Base-by-base conservation (phyloP, 2,797 vertebrate genomes). In the Dryobates pubescens region DNA sequence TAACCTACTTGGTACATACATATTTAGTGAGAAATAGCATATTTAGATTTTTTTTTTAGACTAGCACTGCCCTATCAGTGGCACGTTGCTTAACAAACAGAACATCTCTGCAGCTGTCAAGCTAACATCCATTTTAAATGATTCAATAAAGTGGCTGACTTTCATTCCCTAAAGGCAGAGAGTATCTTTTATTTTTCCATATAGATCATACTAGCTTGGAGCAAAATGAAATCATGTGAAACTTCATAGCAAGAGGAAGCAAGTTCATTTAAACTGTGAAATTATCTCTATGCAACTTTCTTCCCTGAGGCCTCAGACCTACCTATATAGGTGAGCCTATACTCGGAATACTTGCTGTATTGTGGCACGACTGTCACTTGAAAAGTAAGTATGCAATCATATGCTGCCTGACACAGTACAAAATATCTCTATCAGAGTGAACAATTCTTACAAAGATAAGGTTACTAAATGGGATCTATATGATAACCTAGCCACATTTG, bases 51-150 rank as follows among this genome's bases (percentile, higher is more conserved):
- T 43, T 72, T 65, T 62, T 47, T 63, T 53, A 36, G 24, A 32
- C 34, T 73, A 94, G 78, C 49, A 27, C 27, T 56, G 75, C 65
- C 83, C 63, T 12, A 53, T 59, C 64, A 57, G 30, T 27, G 63
- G 17, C 13, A 93, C 93, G 54, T 27, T 82, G 43, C 47, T 92
- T 59, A 92, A 69, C 18, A 86, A 90, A 38, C 76, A 36, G 90
- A 91, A 74, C 63, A 84, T 59, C 65, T 82, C 56, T 54, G 80
- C 14, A 41, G n/a, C 68, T 86, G 72, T 43, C 8, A 90, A 47
- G 19, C 64, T 84, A 90, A 4, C 26, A 67, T 20, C 15, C 54
- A 10, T 84, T 94, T 22, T 17, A 87, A 81, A 68, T 82, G 10
- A 34, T 45, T 77, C 72, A 73, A 69, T 0, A 83, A 12, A 1